Conservation (phyloP, 2,797 vertebrate species). For the Sebastes elongatus region DNA sequence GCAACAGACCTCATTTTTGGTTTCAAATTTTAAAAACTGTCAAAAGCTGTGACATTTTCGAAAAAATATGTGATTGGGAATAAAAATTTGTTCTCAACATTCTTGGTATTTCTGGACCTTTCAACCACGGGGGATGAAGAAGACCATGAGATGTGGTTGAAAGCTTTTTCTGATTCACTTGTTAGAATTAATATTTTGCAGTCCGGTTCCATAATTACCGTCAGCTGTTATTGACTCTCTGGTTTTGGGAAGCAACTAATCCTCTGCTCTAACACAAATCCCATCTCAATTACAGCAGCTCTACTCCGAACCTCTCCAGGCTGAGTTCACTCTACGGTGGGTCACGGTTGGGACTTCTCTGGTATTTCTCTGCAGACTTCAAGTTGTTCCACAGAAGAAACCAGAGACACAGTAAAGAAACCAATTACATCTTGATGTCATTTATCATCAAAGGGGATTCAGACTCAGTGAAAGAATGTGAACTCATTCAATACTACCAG, state of each 20-base stretch:
- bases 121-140: not conserved
- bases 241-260: slow-evolving; percentile 42
- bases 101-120: not conserved
- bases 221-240: slow-evolving; percentile 43
- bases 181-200: not conserved
- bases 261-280: slow-evolving; percentile 34
- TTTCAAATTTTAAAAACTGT: not conserved
- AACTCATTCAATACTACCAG: not conserved
- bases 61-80: not conserved
- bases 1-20: not conserved
- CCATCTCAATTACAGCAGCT: slow-evolving; percentile 37
- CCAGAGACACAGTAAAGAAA: not conserved
- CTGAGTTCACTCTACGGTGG: not conserved
- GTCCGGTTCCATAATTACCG: not conserved
- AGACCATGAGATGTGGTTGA: not conserved
- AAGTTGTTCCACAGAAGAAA: slow-evolving; percentile 17
- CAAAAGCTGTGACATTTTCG: not conserved
- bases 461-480: slow-evolving; percentile 20
- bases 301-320: not conserved
- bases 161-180: not conserved
- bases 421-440: slow-evolving; percentile 8
- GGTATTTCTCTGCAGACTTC: not conserved
- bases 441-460: slow-evolving; percentile 22
- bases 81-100: not conserved
- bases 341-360: not conserved